Evolutionary conservation across 2,113 vertebrate genomes (phyloP).

Genomic region (Phoxinus phoxinus): DNA sequence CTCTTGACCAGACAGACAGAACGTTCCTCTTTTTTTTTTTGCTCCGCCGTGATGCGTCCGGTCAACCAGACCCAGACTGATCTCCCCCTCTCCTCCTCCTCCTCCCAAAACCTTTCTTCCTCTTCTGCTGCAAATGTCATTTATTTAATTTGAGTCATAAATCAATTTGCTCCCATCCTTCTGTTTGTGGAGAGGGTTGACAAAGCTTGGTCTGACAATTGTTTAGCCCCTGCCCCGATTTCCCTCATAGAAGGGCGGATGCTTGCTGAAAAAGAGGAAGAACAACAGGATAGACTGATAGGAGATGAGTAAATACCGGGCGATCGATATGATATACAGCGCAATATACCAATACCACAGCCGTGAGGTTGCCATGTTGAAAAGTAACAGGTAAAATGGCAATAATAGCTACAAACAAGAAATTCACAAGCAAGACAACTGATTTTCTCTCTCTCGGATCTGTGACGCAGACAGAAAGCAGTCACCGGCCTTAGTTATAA

Average conservation of each 20-base stretch:
- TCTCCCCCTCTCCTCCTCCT: neutral
- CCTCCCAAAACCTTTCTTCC: constrained; percentile 37
- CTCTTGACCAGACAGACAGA: constrained; percentile 52
- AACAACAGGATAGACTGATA: neutral
- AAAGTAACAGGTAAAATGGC: neutral
- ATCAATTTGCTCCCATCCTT: constrained; percentile 42
- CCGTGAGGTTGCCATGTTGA: neutral
- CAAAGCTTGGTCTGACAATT: constrained; percentile 42
- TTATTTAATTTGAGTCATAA: constrained; percentile 56
- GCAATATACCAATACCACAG: neutral
- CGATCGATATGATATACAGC: neutral
- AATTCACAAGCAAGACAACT: constrained; percentile 22
- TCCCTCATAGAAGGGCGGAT: neutral
- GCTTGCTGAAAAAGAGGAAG: neutral
- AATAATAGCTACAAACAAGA: neutral
- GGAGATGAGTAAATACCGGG: constrained; percentile 11
- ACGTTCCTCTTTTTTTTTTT: constrained; percentile 20
- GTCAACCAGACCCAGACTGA: constrained; percentile 32
- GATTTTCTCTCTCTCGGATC: neutral
- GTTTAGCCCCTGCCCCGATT: constrained; percentile 38
- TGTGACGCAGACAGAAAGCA: constrained; percentile 33
- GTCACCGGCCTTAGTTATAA: constrained; percentile 30
- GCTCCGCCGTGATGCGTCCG: constrained; percentile 37
- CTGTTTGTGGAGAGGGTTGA: constrained; percentile 19
- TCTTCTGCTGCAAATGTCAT: constrained; percentile 52